Percentiles rank a stretch among this genome's conserved stretches.
Evolutionary conservation across 2,113 vertebrate genomes (phyloP).

Genomic region (Ceyx melanurus): DNA sequence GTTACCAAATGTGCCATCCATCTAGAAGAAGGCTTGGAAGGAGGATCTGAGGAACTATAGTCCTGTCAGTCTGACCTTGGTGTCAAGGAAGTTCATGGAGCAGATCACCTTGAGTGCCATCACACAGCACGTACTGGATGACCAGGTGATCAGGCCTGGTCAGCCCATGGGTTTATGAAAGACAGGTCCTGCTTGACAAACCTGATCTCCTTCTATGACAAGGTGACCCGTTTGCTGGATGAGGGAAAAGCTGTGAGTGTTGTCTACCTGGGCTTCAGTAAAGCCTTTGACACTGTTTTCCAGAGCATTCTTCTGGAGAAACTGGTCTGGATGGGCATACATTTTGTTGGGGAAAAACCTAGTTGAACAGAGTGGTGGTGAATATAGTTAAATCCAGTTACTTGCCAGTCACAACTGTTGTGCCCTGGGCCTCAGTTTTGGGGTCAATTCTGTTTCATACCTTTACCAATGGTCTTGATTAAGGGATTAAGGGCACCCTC

Average conservation of each 20-base stretch:
- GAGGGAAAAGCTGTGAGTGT: neutral
- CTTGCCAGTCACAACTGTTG: fast-evolving
- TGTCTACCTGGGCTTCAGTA: no score
- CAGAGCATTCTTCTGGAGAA: neutral
- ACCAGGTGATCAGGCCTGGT: no score
- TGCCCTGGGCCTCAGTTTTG: neutral
- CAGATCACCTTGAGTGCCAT: neutral
- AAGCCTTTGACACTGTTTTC: fast-evolving
- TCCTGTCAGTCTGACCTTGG: neutral
- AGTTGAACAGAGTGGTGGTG: neutral
- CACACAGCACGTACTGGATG: fast-evolving
- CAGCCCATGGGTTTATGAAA: neutral
- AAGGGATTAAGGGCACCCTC: fast-evolving
- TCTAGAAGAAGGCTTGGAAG: neutral
- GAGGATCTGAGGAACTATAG: neutral
- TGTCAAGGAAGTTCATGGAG: neutral
- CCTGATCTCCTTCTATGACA: neutral
- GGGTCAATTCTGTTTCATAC: neutral
- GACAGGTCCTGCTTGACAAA: neutral
- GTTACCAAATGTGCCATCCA: neutral
- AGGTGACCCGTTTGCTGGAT: neutral
- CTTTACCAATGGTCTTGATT: neutral
- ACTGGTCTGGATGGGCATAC: fast-evolving
- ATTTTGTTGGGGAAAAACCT: neutral
- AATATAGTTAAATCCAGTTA: fast-evolving